Evolutionary conservation across 2,888 invertebrate genomes (phyloP).

Genomic region (Cephalotes varians): DNA sequence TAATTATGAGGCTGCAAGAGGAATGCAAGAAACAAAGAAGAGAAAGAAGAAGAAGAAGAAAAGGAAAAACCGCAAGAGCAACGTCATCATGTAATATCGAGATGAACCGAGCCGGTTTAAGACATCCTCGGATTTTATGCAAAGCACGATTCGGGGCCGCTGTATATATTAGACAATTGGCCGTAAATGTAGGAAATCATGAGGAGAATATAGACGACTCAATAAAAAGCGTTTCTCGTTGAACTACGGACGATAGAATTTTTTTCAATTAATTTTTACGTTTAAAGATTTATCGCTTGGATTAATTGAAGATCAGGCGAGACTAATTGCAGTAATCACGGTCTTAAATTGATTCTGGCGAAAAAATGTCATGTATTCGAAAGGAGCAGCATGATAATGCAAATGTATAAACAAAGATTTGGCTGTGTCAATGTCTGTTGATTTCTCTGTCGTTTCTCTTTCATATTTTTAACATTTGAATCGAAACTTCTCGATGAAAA

Average conservation of each 20-base stretch:
- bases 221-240: slow-evolving; percentile 4
- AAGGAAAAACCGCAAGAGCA: not conserved
- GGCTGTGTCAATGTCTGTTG: slow-evolving; percentile 81
- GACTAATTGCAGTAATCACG: slow-evolving; percentile 6
- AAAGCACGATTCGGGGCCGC: not conserved
- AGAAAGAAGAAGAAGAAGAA: slow-evolving; percentile 17
- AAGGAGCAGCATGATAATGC: slow-evolving; percentile 67
- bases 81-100: slow-evolving; percentile 8
- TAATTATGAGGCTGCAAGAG: slow-evolving; percentile 30
- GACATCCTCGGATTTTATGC: not conserved
- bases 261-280: slow-evolving; percentile 6
- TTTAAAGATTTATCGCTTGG: not conserved
- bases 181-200: slow-evolving; percentile 13
- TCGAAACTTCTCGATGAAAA: slow-evolving; percentile 22
- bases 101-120: slow-evolving; percentile 26
- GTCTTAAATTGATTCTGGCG: slow-evolving; percentile 17
- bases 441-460: slow-evolving; percentile 65
- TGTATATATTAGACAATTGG: slow-evolving; percentile 47
- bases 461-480: slow-evolving; percentile 23
- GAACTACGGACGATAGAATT: not conserved
- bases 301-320: not conserved
- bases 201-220: not conserved
- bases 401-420: slow-evolving; percentile 80
- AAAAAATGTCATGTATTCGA: slow-evolving; percentile 37
- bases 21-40: not conserved